Base-by-base conservation (phyloP, 2,888 invertebrate genomes). In the Onthophagus sagittarius region DNA sequence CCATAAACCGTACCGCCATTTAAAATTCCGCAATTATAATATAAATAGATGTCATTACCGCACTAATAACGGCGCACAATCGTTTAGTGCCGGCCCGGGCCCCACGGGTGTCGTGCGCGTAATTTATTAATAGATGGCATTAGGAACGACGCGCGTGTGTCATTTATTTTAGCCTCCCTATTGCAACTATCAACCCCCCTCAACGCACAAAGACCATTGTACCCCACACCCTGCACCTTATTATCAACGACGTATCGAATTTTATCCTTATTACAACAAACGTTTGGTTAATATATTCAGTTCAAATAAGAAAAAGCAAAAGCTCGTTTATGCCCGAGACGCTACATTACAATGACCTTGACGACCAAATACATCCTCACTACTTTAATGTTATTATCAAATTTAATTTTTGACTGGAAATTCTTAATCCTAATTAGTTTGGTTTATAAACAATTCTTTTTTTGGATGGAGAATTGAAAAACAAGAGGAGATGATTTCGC, bases 11-110 rank as follows among this genome's bases (percentile, higher is more conserved):
- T 79, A 75, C 77, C 76, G 77, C 77, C 84, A 83, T 85, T 83
- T 83, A 82, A 84, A 85, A 85, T 85, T 85, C 84, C 80, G 82
- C 85, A 85, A 85, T 85, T 85, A 85, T 85, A 85, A 85, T 85
- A 85, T 85, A 85, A 85, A 85, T 85, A 84, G 85, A 84, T 82
- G 83, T 84, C 84, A 85, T 85, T 85, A 85, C 83, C 79, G 80
- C 82, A 83, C 83, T 85, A 85, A 85, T 85, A 85, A 85, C 84
- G 83, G 82, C 83, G 84, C 83, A 84, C 82, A 83, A 85, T 84
- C 85, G 85, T 83, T 85, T 84, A 84, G 83, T 83, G 83, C 80
- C 82, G 81, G 80, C 78, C 76, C 76, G 64, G 65, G 62, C 81
- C 84, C 82, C 81, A 78, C 79, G 85, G 84, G 84, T 83, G 83